Conservation (phyloP, 2,888 invertebrate genomes). For the Adelognathus sp. region DNA sequence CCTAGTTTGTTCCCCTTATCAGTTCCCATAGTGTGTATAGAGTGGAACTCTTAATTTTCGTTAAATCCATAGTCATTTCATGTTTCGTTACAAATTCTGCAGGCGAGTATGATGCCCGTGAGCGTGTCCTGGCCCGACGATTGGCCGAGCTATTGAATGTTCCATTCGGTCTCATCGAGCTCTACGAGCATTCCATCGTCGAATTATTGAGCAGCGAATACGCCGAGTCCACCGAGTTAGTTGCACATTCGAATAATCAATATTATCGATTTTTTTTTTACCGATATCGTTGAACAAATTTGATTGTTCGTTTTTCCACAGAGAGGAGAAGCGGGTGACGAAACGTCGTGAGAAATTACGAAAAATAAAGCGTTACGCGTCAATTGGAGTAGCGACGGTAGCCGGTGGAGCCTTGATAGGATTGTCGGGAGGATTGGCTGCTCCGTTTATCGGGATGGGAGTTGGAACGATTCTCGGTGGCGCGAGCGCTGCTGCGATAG, state of each 20-base stretch:
- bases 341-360: conserved; percentile 81
- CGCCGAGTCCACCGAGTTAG: conserved; percentile 63
- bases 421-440: conserved; percentile 86
- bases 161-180: conserved; percentile 83
- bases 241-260: not conserved
- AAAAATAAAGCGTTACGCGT: conserved; percentile 84
- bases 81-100: conserved; percentile 51
- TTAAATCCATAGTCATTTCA: not conserved
- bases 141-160: conserved; percentile 83
- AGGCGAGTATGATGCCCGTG: conserved; percentile 86
- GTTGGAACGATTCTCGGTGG: conserved; percentile 82
- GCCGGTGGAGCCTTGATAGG: conserved; percentile 86
- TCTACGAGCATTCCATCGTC: conserved; percentile 84
- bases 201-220: conserved; percentile 80
- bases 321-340: conserved; percentile 82
- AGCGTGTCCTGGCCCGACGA: conserved; percentile 84
- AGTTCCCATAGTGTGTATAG: too few species aligned
- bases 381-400: conserved; percentile 85
- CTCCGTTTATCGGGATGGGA: conserved; percentile 84
- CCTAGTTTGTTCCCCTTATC: too few species aligned
- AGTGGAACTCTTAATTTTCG: too few species aligned
- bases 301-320: conserved; percentile 71
- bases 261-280: not conserved
- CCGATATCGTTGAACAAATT: not conserved
- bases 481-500: conserved; percentile 81